These are phyloP conservation scores for Orussus abietinus DNA, from an alignment of 1,140 invertebrate species.

Conservation along the genomic window DNA sequence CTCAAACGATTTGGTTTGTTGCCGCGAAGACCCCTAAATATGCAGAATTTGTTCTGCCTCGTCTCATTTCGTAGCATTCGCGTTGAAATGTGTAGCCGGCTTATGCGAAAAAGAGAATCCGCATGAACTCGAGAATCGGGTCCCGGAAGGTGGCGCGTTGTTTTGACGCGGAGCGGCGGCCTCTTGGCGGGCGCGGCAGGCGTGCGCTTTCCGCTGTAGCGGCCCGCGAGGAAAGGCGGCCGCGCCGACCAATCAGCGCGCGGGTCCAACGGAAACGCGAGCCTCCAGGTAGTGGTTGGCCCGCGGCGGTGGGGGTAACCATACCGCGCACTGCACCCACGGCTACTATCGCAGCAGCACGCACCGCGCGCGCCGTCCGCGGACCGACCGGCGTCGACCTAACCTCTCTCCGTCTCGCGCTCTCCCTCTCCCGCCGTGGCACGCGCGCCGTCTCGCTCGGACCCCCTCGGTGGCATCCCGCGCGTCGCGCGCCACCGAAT, in stretches of 20 bases:
- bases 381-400: too few species aligned
- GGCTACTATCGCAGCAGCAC: conserved; percentile 34
- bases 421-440: too few species aligned
- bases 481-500: conserved; percentile 4
- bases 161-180: conserved; percentile 1
- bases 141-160: too few species aligned
- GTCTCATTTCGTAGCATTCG: too few species aligned
- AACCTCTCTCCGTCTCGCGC: too few species aligned
- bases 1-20: too few species aligned
- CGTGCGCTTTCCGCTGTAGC: conserved; percentile 3
- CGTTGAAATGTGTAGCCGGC: too few species aligned
- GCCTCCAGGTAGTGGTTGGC: conserved; percentile 6
- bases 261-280: too few species aligned
- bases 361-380: conserved; percentile 22
- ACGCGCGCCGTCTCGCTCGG: conserved; percentile 1
- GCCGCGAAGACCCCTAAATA: too few species aligned
- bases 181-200: conserved; percentile 14
- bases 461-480: not conserved
- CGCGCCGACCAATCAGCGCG: not conserved
- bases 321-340: conserved; percentile 31
- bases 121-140: too few species aligned
- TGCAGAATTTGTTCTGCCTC: too few species aligned
- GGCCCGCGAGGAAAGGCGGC: conserved; percentile 21
- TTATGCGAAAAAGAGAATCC: too few species aligned
- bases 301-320: conserved; percentile 12